A percentile compares a stretch with the other conserved stretches of the same genome.
Conservation (phyloP, 2,888 invertebrate species). For the Diaprepes abbreviatus region DNA sequence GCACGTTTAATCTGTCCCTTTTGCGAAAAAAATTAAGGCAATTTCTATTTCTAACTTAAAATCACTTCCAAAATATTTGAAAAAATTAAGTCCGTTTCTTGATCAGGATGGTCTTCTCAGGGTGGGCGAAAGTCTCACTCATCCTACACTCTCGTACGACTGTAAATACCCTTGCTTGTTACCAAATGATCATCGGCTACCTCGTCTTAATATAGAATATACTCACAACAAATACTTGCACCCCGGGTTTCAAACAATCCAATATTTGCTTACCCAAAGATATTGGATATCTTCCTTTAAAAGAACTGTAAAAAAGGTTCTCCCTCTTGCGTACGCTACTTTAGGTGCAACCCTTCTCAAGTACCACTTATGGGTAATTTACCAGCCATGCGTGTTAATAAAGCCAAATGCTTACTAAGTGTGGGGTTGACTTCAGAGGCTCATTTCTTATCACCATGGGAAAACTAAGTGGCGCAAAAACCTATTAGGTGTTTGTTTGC, state of each 20-base stretch:
- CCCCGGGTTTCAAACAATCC: no score
- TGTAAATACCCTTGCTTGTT: no score
- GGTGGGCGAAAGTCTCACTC: slow-evolving; percentile 42
- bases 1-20: no score
- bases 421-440: slow-evolving; percentile 42
- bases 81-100: no score
- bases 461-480: neutral
- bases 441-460: no score
- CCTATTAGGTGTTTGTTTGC: neutral
- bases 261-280: neutral
- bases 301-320: no score
- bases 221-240: no score
- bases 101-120: slow-evolving; percentile 39
- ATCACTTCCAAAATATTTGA: no score
- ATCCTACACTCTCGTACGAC: no score
- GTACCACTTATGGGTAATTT: slow-evolving; percentile 56
- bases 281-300: neutral
- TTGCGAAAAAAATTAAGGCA: no score
- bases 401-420: slow-evolving; percentile 39
- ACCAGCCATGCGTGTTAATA: slow-evolving; percentile 48
- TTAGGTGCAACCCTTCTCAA: slow-evolving; percentile 39
- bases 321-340: slow-evolving; percentile 47
- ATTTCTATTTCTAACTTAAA: no score
- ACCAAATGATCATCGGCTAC: no score
- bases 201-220: slow-evolving; percentile 6